Conservation (phyloP, 2,797 vertebrate genomes). For the Brotogeris chrysoptera region DNA sequence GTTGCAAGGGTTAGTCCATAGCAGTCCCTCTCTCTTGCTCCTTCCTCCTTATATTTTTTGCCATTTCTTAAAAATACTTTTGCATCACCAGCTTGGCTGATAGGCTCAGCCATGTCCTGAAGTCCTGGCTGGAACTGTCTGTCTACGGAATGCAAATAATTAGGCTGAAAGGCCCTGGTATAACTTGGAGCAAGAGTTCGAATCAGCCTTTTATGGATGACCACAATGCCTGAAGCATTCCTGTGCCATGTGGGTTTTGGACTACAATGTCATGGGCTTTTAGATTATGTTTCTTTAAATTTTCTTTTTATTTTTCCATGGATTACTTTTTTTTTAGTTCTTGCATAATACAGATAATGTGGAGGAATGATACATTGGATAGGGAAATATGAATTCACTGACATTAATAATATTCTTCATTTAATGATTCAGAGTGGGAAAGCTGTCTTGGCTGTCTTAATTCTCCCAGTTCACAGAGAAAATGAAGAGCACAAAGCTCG, state of each 20-base stretch:
- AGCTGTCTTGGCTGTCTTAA: not conserved
- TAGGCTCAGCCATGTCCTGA: not conserved
- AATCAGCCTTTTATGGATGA: not conserved
- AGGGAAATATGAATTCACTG: not conserved
- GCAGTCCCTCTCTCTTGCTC: not conserved
- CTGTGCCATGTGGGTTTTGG: not conserved
- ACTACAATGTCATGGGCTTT: not conserved
- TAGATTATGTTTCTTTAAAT: not conserved
- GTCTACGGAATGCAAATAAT: not conserved
- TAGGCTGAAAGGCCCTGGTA: not conserved
- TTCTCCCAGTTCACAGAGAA: not conserved
- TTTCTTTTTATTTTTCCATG: not conserved
- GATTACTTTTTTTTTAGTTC: not conserved
- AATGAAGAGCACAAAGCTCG: not conserved
- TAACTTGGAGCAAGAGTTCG: not conserved
- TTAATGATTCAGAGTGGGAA: not conserved
- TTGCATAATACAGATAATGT: not conserved
- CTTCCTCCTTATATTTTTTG: not conserved
- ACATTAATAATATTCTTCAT: not conserved
- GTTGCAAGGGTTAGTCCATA: not conserved
- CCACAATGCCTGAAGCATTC: rapidly evolving
- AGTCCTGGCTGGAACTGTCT: not conserved
- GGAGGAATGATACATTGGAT: not conserved
- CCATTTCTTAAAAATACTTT: not conserved
- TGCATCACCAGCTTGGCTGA: not conserved